phyloP scores from a whole-genome alignment of 2,797 vertebrate genomes.

The Eurystomus glaucurus region DNA sequence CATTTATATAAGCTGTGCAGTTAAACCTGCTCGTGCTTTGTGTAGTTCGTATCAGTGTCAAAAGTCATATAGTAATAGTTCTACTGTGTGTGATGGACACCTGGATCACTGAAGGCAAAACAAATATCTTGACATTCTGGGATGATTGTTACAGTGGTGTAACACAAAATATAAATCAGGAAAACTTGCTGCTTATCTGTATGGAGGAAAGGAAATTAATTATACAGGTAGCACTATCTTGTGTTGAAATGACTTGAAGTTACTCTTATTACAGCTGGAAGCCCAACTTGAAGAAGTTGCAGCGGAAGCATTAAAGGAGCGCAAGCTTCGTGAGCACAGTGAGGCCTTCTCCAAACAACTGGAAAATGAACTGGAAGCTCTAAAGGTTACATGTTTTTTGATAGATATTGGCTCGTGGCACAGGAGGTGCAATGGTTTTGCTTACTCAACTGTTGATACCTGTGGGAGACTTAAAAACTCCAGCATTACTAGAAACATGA shows the following conservation, averaged over 20 bases:
- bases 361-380: constrained; percentile 91
- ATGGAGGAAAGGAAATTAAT: neutral
- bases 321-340: constrained; percentile 94
- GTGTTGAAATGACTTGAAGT: neutral
- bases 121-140: neutral
- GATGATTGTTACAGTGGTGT: neutral
- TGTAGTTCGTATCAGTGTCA: constrained; percentile 6
- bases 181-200: neutral
- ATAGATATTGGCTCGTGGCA: neutral
- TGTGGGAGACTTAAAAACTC: neutral
- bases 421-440: neutral
- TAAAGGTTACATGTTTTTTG: constrained; percentile 87
- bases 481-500: neutral
- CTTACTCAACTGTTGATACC: neutral
- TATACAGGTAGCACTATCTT: neutral
- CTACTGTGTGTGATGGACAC: neutral
- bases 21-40: neutral
- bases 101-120: constrained; percentile 15
- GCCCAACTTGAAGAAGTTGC: constrained; percentile 90
- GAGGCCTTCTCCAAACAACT: constrained; percentile 94
- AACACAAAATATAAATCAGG: neutral
- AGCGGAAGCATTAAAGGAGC: constrained; percentile 93
- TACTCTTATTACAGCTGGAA: constrained; percentile 87
- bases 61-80: neutral
- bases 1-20: neutral